Evolutionary conservation across 2,113 vertebrate genomes (phyloP).

Genomic region (Gallinago jamesoni): DNA sequence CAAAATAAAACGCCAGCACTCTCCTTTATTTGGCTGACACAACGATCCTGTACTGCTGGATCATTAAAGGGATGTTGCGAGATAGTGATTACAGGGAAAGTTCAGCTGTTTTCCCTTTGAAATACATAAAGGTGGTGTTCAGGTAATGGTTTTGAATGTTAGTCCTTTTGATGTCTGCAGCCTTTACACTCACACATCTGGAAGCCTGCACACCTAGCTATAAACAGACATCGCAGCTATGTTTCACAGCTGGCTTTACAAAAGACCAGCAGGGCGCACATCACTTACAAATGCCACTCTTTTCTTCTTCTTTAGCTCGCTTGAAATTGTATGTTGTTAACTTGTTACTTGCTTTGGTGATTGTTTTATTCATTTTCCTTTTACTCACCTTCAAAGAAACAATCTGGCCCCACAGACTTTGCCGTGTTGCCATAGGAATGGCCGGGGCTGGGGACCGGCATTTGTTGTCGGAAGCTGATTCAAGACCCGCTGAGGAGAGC

Average conservation of each 20-base stretch:
- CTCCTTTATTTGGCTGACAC: neutral
- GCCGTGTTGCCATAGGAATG: neutral
- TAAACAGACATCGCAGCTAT: neutral
- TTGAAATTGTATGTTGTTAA: slow-evolving; percentile 6
- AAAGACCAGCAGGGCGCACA: slow-evolving; percentile 46
- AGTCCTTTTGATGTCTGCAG: slow-evolving; percentile 72
- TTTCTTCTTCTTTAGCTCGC: neutral
- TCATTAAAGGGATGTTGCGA: slow-evolving; percentile 60
- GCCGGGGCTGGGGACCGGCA: rapidly evolving
- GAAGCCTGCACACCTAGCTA: slow-evolving; percentile 35
- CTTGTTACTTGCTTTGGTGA: slow-evolving; percentile 31
- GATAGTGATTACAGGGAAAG: slow-evolving; percentile 75
- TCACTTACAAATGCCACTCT: slow-evolving; percentile 17
- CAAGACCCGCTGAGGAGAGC: neutral
- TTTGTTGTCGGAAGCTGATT: neutral
- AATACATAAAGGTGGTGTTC: slow-evolving; percentile 54
- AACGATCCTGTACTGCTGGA: neutral
- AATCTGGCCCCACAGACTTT: neutral
- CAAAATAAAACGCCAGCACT: neutral
- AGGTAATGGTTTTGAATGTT: slow-evolving; percentile 48
- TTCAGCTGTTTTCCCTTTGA: slow-evolving; percentile 70
- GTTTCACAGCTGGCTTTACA: slow-evolving; percentile 70
- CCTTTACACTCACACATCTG: slow-evolving; percentile 72
- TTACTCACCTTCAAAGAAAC: slow-evolving; percentile 50
- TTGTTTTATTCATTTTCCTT: neutral